phyloP scores from a whole-genome alignment of 2,888 invertebrate species.

The Caenorhabditis angaria region DNA sequence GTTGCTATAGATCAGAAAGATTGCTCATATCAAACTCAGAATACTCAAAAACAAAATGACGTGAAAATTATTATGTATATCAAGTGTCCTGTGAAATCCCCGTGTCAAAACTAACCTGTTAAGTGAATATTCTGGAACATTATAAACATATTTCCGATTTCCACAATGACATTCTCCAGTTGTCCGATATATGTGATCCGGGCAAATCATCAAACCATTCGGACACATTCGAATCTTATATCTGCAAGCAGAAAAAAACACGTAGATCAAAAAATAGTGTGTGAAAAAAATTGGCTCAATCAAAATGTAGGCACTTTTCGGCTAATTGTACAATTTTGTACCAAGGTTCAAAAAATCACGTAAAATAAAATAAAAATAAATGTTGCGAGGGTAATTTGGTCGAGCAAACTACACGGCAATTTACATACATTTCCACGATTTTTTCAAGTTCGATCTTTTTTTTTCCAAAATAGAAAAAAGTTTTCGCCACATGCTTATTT shows the following conservation, averaged over 20 bases:
- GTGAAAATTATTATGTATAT: no score
- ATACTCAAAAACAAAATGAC: no score
- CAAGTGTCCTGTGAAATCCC: no score
- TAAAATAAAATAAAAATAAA: no score
- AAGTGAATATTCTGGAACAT: constrained; percentile 52
- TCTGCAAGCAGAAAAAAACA: constrained; percentile 26
- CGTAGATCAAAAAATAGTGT: background rate
- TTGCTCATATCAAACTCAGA: no score
- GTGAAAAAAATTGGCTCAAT: background rate
- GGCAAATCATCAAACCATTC: constrained; percentile 46
- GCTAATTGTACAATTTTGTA: no score
- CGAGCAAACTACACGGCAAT: background rate
- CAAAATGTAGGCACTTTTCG: background rate
- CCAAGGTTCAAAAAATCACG: background rate
- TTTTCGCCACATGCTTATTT: background rate
- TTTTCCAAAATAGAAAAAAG: background rate
- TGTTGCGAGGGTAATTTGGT: no score
- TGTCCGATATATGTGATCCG: background rate
- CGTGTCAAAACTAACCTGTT: constrained; percentile 37
- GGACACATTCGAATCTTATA: constrained; percentile 20
- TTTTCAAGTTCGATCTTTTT: background rate
- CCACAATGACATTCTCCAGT: constrained; percentile 41
- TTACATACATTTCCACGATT: background rate
- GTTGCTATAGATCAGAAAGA: no score
- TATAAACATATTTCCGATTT: constrained; percentile 44